phyloP scores from a whole-genome alignment of 2,797 vertebrate genomes.

The Lutjanus campechanus region DNA sequence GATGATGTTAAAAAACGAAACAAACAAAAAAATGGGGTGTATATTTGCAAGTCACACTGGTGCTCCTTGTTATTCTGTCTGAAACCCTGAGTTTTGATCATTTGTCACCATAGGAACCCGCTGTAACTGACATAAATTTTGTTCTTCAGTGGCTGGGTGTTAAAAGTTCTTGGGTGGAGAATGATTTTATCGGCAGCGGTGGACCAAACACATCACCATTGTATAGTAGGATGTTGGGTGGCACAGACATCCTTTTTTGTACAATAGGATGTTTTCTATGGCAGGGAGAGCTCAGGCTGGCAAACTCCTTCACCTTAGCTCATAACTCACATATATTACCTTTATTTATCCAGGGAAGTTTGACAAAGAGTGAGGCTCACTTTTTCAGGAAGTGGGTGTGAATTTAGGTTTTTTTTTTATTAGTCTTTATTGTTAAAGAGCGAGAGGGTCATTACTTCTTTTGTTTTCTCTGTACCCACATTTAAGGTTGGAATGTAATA shows the following conservation, averaged over 20 bases:
- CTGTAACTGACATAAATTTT: not conserved
- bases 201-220: not conserved
- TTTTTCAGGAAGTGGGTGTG: conserved; percentile 9
- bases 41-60: too few relatives aligned
- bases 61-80: too few relatives aligned
- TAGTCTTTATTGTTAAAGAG: conserved; percentile 5
- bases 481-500: not conserved
- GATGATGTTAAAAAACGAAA: too few relatives aligned
- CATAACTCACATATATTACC: not conserved
- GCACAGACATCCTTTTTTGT: not conserved
- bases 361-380: not conserved
- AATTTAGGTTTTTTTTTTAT: not conserved
- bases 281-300: too few relatives aligned
- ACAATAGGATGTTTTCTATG: conserved; percentile 30
- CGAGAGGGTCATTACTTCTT: not conserved
- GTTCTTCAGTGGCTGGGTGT: not conserved
- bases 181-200: not conserved
- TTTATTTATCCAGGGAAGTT: conserved; percentile 19
- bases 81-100: not conserved
- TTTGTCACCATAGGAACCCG: not conserved
- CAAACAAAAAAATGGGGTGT: too few relatives aligned
- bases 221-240: not conserved
- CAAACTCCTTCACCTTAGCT: not conserved
- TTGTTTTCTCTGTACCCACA: not conserved
- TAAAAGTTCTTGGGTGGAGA: not conserved